phyloP scores from a whole-genome alignment of 2,888 invertebrate species.

The Stenodema calcarata region DNA sequence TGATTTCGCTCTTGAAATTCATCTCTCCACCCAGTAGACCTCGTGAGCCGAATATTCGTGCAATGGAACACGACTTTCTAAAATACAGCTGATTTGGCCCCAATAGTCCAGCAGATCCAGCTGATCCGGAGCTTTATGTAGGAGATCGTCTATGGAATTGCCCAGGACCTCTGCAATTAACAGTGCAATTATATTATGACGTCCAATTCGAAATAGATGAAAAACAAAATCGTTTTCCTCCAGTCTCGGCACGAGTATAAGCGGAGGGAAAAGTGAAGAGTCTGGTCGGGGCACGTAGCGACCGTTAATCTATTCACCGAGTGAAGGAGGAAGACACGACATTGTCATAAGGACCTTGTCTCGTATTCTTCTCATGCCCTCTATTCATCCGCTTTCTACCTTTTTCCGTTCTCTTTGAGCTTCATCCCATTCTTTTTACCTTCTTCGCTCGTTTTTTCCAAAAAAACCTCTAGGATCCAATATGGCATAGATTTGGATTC shows the following conservation, averaged over 20 bases:
- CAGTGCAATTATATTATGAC: too few species aligned
- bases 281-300: neutral
- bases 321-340: neutral
- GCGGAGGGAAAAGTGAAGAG: neutral
- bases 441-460: neutral
- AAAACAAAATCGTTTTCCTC: neutral
- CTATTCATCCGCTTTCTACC: slow-evolving; percentile 18
- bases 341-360: slow-evolving; percentile 6
- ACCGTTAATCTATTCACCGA: slow-evolving; percentile 8
- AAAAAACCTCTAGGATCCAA: neutral
- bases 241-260: neutral
- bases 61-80: too few species aligned
- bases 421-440: neutral
- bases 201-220: too few species aligned
- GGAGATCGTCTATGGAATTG: too few species aligned
- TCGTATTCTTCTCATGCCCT: slow-evolving; percentile 4
- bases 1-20: too few species aligned
- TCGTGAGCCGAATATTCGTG: too few species aligned
- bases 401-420: neutral
- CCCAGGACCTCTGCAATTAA: too few species aligned
- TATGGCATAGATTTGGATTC: neutral
- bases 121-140: too few species aligned
- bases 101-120: too few species aligned
- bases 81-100: too few species aligned
- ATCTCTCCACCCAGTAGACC: too few species aligned